phyloP scores from a whole-genome alignment of 2,797 vertebrate species.

The Anisognathus igniventris region DNA sequence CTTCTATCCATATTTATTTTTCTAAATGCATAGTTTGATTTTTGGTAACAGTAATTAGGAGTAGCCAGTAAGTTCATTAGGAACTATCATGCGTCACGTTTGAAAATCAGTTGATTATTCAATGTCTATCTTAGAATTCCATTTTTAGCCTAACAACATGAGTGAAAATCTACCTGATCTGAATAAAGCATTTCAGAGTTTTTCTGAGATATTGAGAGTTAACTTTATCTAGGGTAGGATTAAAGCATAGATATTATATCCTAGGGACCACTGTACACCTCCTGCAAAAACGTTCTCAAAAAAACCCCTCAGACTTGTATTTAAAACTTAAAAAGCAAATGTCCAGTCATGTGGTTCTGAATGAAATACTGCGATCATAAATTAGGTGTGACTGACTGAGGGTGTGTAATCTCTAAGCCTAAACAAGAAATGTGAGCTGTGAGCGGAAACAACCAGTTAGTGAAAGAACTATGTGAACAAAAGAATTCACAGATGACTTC shows the following conservation, averaged over 20 bases:
- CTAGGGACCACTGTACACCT: background rate
- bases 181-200: background rate
- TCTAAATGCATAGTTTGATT: background rate
- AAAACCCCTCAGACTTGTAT: background rate
- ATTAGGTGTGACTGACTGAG: background rate
- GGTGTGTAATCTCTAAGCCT: background rate
- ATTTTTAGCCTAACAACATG: background rate
- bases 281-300: background rate
- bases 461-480: background rate
- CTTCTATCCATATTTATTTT: background rate
- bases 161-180: background rate
- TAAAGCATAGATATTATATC: background rate
- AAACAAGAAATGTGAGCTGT: background rate
- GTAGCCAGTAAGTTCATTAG: background rate
- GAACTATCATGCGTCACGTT: background rate
- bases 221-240: background rate
- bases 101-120: background rate
- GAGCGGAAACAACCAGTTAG: background rate
- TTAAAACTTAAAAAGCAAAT: background rate
- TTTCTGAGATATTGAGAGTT: background rate
- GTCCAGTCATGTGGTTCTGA: background rate
- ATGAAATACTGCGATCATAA: background rate
- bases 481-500: conserved; percentile 1
- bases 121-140: background rate
- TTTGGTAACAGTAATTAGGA: background rate